Base-by-base conservation (phyloP, 2,113 vertebrate species). In the Phrynosoma platyrhinos region DNA sequence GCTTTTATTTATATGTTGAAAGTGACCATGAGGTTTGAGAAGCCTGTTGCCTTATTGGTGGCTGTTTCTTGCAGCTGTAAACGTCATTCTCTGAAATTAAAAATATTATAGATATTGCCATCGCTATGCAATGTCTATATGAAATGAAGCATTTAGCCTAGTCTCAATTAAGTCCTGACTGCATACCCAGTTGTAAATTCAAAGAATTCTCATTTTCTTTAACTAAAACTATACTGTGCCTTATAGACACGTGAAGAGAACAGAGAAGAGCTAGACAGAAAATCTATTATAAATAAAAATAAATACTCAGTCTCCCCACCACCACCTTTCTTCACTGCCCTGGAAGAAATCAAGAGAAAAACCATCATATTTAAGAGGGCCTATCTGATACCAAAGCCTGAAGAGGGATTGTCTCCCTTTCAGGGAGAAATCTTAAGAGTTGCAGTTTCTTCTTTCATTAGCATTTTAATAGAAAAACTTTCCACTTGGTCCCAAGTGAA, bases 381-480 rank as follows among this genome's bases (percentile, higher is more conserved):
- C 87, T 83, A 90, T 94, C 89, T 92, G 84, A 78, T 88, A 81
- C 92, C 86, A 91, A 91, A 94, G 81, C 84, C 88, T 52, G 32
- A 93, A 74, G 82, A 93, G 81, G 87, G 91, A 92, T 92, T 88
- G 91, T 90, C 89, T 92, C 91, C 93, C 94, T 85, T 92, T 88
- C 93, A 92, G 93, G 89, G 83, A 91, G 89, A 94, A 96, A 97
- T 96, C 92, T 95, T 62, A 62, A 93, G 92, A 97, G 95, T 96
- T 94, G 94, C 90, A 94, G 94, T 96, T 96, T 93, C 91, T 95
- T 95, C 96, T 95, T 96, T 97, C 96, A 97, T 97, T 97, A 97
- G 97, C 97, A 97, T 97, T 97, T 97, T 97, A 97, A 97, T 97
- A 96, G 97, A 96, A 97, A 97, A 97, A 97, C 97, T 97, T 97